Evolutionary conservation across 2,797 vertebrate species (phyloP), one percentile per base, ranked within the genome.

Genomic region (Tachyglossus aculeatus): DNA sequence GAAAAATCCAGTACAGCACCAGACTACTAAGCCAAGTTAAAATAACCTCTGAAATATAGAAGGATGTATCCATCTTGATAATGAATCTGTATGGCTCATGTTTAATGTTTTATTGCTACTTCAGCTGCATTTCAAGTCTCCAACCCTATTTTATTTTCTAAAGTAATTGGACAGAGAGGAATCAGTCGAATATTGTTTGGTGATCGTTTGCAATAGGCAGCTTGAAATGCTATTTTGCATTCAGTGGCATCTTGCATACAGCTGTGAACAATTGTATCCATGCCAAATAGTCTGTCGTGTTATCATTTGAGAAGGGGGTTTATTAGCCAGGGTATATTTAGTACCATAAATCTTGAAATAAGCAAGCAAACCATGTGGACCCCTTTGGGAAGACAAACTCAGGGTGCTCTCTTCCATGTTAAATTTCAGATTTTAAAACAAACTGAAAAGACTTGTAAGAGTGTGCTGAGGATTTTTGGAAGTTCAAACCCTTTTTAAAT

Each of bases 201-300:
- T 81, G 71, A 70, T 29, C 53, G 12, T 72, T 71, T 45, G 43
- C 16, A 70, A 36, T 55, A 72, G 18, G 38, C 39, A 89, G 67
- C 18, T 60, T 67, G 44, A 76, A 43, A 72, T 73, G 22, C 15
- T 74, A 53, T 76, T 80, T 61, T 77, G 31, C 59, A 63, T 84
- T 84, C 82, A 86, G 57, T 63, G 69, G n/a, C 53, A 71, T 73
- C 64, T 78, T 87, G 53, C 33, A 68, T 78, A 69, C 78, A 88
- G 72, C 85, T 91, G 83, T 80, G 70, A 73, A 60, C 57, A 71
- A 77, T 63, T 86, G 56, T 74, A 63, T 12, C 9, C 27, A 37
- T 68, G 74, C 77, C 84, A 91, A 84, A 52, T 27, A 80, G 45
- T 67, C 68, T 80, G 53, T 53, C 10, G 25, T 74, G 21, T 77